phyloP scores from a whole-genome alignment of 2,888 invertebrate genomes.

The Gisinianus flammeolus region DNA sequence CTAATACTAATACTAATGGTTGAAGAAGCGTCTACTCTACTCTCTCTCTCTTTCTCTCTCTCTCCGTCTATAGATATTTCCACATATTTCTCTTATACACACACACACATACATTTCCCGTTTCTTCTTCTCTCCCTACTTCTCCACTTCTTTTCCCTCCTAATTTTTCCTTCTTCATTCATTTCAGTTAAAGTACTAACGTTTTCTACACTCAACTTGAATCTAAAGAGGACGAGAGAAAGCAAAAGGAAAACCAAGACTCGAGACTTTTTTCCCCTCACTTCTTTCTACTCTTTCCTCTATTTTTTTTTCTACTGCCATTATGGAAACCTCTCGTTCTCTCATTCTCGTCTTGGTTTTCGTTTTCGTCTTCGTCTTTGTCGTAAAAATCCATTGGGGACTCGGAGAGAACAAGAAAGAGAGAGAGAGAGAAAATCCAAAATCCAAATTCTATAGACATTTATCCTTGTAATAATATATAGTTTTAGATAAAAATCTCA shows the following conservation, averaged over 20 bases:
- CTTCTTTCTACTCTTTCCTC: background rate
- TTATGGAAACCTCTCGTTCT: background rate
- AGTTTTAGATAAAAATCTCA: background rate
- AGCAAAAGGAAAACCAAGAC: background rate
- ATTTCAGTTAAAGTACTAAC: background rate
- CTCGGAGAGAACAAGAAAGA: background rate
- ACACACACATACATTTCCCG: too few species aligned
- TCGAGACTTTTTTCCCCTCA: background rate
- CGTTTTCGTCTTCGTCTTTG: background rate
- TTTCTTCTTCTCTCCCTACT: background rate
- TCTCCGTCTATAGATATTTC: background rate
- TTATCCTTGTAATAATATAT: background rate
- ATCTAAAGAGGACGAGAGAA: background rate
- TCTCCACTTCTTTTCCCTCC: background rate
- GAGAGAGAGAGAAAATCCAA: background rate
- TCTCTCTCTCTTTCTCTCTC: background rate
- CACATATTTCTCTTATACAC: background rate
- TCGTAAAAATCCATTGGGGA: background rate
- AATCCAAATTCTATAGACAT: background rate
- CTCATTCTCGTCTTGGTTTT: background rate
- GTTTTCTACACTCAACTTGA: background rate
- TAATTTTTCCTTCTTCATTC: background rate
- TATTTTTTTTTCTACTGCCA: background rate
- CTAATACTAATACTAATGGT: too few species aligned
- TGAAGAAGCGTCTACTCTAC: background rate